Evolutionary conservation across 2,888 invertebrate species (phyloP).

Genomic region (Mermis nigrescens): DNA sequence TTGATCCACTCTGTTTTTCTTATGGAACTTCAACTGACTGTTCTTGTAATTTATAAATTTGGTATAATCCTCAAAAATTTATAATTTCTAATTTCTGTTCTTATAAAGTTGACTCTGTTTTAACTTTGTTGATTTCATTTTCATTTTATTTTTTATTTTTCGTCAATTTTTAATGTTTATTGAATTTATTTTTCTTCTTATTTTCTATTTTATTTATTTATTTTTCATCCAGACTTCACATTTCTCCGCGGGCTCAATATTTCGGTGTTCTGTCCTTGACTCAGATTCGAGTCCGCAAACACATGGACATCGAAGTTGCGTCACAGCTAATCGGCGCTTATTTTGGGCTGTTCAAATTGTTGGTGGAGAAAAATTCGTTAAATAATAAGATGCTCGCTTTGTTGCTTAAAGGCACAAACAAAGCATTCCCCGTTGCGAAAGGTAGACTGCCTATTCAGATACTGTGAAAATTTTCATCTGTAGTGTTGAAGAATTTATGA

Average conservation of each 20-base stretch:
- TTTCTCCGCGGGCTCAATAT: slow-evolving; percentile 65
- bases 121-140: slow-evolving; percentile 5
- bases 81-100: too few relatives aligned
- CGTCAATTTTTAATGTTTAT: too few relatives aligned
- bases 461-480: too few relatives aligned
- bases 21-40: too few relatives aligned
- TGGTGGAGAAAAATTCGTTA: slow-evolving; percentile 50
- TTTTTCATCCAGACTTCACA: slow-evolving; percentile 47
- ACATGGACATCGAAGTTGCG: slow-evolving; percentile 51
- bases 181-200: neutral
- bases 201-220: neutral
- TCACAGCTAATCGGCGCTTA: slow-evolving; percentile 69
- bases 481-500: too few relatives aligned
- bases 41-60: too few relatives aligned
- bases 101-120: too few relatives aligned
- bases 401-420: slow-evolving; percentile 58
- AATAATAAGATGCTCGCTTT: slow-evolving; percentile 65
- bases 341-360: slow-evolving; percentile 81
- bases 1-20: too few relatives aligned
- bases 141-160: slow-evolving; percentile 6
- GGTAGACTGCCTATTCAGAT: too few relatives aligned
- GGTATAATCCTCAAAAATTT: too few relatives aligned
- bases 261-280: slow-evolving; percentile 78
- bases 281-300: slow-evolving; percentile 50
- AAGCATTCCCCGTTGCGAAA: slow-evolving; percentile 63